Evolutionary conservation across 2,888 invertebrate species (phyloP).

Genomic region (Xylophagus ater): DNA sequence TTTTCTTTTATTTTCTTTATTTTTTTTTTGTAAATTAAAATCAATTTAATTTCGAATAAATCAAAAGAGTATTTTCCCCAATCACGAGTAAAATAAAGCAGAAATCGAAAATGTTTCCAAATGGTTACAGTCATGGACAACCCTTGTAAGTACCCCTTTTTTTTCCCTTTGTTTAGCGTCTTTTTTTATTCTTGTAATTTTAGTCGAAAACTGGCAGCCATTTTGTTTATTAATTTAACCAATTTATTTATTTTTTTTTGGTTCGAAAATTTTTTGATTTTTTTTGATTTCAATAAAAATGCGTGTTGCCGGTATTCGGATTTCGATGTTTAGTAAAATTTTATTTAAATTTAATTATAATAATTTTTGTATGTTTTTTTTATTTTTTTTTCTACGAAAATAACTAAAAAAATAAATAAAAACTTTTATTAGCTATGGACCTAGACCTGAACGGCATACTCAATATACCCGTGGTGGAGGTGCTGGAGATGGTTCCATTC

Average conservation of each 20-base stretch:
- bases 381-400: neutral
- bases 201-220: neutral
- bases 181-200: neutral
- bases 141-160: conserved; percentile 12
- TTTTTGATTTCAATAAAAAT: no score
- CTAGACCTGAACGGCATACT: conserved; percentile 13
- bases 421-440: conserved; percentile 9
- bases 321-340: neutral
- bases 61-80: no score
- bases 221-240: conserved; percentile 6
- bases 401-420: no score
- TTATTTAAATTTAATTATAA: neutral
- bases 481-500: conserved; percentile 2
- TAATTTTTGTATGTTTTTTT: neutral
- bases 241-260: neutral
- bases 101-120: conserved; percentile 12
- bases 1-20: no score
- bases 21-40: no score
- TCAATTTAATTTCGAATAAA: no score
- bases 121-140: conserved; percentile 12
- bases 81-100: no score
- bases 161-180: neutral
- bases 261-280: neutral
- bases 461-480: conserved; percentile 6
- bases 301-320: no score